A percentile compares a stretch with the other conserved stretches of the same genome.
Evolutionary conservation across 30 jellyfish, hydroid and myxozoan species (phyloP).

Genomic region (Nemopilema nomurai): DNA sequence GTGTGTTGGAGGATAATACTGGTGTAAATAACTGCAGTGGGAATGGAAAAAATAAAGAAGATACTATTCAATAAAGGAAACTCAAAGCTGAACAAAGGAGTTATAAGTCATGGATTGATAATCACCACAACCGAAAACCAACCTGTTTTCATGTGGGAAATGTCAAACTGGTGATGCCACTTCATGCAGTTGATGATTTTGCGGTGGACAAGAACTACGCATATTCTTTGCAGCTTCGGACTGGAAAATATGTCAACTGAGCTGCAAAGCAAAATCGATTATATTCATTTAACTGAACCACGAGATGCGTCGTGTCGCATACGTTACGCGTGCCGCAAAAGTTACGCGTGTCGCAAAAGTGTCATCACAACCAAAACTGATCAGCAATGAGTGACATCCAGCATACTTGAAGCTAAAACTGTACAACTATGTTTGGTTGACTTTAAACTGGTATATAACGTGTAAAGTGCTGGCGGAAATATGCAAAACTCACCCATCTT

Average conservation of each 20-base stretch:
- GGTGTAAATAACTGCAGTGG: background rate
- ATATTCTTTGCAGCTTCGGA: conserved; percentile 31
- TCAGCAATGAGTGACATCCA: too few species aligned
- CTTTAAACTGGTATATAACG: too few species aligned
- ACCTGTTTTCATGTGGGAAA: conserved; percentile 21
- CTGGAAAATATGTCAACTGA: conserved; percentile 71
- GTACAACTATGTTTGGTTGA: too few species aligned
- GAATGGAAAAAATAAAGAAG: background rate
- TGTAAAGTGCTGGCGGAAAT: background rate
- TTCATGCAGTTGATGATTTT: conserved; percentile 85
- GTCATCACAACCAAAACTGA: too few species aligned
- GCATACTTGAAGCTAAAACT: too few species aligned
- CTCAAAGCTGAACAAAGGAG: background rate
- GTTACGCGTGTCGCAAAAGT: too few species aligned
- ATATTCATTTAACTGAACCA: background rate
- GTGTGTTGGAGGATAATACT: too few species aligned
- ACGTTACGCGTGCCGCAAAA: too few species aligned
- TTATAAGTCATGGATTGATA: background rate
- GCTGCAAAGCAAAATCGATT: background rate
- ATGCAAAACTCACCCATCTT: conserved; percentile 76
- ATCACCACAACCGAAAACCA: background rate
- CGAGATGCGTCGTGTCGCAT: background rate
- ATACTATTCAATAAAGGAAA: background rate
- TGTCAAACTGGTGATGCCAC: conserved; percentile 84
- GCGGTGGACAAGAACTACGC: conserved; percentile 74